These are phyloP conservation scores for Sebastes paucispinis DNA, from an alignment of 2,797 vertebrate genomes.

Conservation along the genomic window DNA sequence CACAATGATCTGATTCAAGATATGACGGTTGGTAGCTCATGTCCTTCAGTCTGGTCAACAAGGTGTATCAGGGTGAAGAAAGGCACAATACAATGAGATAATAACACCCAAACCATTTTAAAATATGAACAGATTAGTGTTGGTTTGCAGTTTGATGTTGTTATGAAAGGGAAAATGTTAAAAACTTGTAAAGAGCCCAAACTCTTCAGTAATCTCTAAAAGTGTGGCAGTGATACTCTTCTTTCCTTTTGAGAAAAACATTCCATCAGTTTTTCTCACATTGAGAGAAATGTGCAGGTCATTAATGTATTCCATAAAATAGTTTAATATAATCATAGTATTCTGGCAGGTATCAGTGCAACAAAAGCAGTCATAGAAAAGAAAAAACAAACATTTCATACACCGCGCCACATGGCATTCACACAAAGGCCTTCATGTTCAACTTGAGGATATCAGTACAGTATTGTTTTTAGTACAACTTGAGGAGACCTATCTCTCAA, in stretches of 20 bases:
- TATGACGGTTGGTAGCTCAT: conserved; percentile 13
- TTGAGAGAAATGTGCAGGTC: conserved; percentile 74
- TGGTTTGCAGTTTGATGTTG: conserved; percentile 40
- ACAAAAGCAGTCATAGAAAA: conserved; percentile 75
- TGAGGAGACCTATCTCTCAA: no score
- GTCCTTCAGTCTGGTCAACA: conserved; percentile 44
- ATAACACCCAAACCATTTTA: conserved; percentile 37
- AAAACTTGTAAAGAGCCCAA: conserved; percentile 7
- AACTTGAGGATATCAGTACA: not conserved
- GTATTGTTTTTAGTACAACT: no score
- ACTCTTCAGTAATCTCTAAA: conserved; percentile 41
- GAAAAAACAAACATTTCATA: conserved; percentile 59
- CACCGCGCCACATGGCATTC: conserved; percentile 42
- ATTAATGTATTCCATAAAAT: conserved; percentile 73
- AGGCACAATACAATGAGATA: conserved; percentile 71
- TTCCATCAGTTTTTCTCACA: conserved; percentile 23
- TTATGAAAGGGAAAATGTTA: conserved; percentile 22
- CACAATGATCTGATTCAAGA: conserved; percentile 29
- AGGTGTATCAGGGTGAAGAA: conserved; percentile 53
- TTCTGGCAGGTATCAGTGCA: conserved; percentile 82
- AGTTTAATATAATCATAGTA: conserved; percentile 75
- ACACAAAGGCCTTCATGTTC: conserved; percentile 70
- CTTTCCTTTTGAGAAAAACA: conserved; percentile 28
- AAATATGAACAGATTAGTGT: conserved; percentile 53
- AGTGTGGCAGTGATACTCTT: conserved; percentile 67